Evolutionary conservation across 2,888 invertebrate genomes (phyloP).

Genomic region (Meiosimyza decipiens): DNA sequence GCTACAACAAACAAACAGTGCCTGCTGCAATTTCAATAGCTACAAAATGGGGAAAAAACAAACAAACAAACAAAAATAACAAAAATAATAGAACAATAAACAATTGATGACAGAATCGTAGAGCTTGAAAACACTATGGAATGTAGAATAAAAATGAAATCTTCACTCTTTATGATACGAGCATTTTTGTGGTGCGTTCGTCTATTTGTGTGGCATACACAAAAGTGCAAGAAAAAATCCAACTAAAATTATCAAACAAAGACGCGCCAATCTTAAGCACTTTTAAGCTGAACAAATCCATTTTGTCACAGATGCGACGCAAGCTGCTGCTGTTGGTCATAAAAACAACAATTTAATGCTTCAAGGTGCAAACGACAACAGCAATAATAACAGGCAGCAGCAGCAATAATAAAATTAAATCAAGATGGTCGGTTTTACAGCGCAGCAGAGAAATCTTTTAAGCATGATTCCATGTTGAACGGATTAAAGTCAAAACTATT

Average conservation of each 20-base stretch:
- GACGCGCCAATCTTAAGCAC: background rate
- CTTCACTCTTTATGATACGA: too few relatives aligned
- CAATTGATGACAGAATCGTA: background rate
- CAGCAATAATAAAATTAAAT: background rate
- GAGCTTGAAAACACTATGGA: background rate
- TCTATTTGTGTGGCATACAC: background rate
- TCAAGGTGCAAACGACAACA: slow-evolving; percentile 16
- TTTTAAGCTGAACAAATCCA: slow-evolving; percentile 24
- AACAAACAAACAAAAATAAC: slow-evolving; percentile 2
- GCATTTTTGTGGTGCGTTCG: too few relatives aligned
- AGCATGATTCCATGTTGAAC: too few relatives aligned
- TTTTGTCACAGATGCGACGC: slow-evolving; percentile 18
- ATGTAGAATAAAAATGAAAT: too few relatives aligned
- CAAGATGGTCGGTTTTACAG: background rate
- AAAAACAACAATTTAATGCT: background rate
- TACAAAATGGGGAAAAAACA: background rate
- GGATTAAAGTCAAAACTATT: too few relatives aligned
- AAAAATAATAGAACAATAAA: slow-evolving; percentile 1
- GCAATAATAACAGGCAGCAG: too few relatives aligned
- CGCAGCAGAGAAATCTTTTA: too few relatives aligned
- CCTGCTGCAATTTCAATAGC: too few relatives aligned
- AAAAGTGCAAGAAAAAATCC: too few relatives aligned
- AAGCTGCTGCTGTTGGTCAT: background rate
- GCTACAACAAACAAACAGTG: background rate
- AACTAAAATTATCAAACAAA: too few relatives aligned